Evolutionary conservation across 2,113 vertebrate genomes (phyloP).

Genomic region (Brachyhypopomus occidentalis): DNA sequence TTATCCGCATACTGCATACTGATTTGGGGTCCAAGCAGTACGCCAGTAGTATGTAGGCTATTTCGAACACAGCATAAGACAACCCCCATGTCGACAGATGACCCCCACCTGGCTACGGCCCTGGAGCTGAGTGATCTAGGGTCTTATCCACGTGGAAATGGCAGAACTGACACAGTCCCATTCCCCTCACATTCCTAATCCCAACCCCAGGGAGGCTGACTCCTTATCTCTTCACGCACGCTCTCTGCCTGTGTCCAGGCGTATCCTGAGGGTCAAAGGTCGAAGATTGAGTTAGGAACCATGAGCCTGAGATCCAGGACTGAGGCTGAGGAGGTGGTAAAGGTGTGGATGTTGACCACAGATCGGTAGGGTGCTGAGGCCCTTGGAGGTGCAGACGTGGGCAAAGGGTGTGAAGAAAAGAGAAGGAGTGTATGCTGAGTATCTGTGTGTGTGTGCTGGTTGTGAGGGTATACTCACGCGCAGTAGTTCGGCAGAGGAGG

Average conservation of each 20-base stretch:
- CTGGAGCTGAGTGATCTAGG: slow-evolving; percentile 51
- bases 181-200: slow-evolving; percentile 1
- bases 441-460: slow-evolving; percentile 49
- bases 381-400: not conserved
- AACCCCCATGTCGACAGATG: too few species aligned
- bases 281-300: slow-evolving; percentile 5
- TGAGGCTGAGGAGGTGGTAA: slow-evolving; percentile 40
- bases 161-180: slow-evolving; percentile 23
- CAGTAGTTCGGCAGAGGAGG: slow-evolving; percentile 90
- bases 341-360: slow-evolving; percentile 59
- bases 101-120: not conserved
- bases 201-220: slow-evolving; percentile 13
- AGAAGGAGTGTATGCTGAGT: slow-evolving; percentile 45
- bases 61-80: too few species aligned
- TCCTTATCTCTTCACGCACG: not conserved
- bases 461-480: slow-evolving; percentile 79
- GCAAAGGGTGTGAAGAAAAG: slow-evolving; percentile 15
- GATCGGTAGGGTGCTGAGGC: slow-evolving; percentile 50
- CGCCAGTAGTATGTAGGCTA: too few species aligned
- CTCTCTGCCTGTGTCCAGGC: not conserved
- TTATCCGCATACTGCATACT: too few species aligned
- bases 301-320: slow-evolving; percentile 21
- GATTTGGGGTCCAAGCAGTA: too few species aligned
- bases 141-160: slow-evolving; percentile 53
- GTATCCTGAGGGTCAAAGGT: not conserved